Percentiles rank a stretch among this genome's conserved stretches.
These are phyloP conservation scores for Microtus agrestis DNA, from an alignment of 2,797 vertebrate genomes.

Conservation along the genomic window DNA sequence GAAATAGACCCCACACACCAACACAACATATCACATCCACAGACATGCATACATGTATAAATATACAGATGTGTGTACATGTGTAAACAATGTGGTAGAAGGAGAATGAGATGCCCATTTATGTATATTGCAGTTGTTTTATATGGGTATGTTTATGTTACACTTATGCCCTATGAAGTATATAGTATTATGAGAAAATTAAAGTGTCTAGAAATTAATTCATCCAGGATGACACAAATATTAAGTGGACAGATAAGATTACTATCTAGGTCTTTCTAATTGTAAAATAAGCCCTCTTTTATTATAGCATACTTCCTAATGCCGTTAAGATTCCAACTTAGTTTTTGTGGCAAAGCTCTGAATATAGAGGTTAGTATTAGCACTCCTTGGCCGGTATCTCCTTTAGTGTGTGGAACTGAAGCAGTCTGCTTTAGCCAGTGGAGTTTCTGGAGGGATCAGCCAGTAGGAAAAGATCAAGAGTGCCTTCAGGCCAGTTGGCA, in stretches of 20 bases:
- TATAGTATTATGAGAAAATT: neutral
- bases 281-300: neutral
- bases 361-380: neutral
- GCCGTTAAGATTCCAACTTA: neutral
- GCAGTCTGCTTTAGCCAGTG: neutral
- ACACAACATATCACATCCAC: neutral
- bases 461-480: neutral
- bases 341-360: neutral
- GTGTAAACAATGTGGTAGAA: neutral
- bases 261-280: neutral
- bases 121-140: neutral
- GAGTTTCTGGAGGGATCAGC: neutral
- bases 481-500: slow-evolving; percentile 46
- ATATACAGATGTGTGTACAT: too few relatives aligned
- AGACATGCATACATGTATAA: too few relatives aligned
- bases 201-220: neutral
- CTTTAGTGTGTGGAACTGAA: neutral
- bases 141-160: neutral
- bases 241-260: neutral
- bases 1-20: neutral
- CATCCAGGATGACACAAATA: neutral
- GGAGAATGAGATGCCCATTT: neutral
- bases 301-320: neutral
- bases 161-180: neutral
- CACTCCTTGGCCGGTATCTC: neutral